Base-by-base conservation (phyloP, 2,113 vertebrate genomes). In the Vanacampus margaritifer region DNA sequence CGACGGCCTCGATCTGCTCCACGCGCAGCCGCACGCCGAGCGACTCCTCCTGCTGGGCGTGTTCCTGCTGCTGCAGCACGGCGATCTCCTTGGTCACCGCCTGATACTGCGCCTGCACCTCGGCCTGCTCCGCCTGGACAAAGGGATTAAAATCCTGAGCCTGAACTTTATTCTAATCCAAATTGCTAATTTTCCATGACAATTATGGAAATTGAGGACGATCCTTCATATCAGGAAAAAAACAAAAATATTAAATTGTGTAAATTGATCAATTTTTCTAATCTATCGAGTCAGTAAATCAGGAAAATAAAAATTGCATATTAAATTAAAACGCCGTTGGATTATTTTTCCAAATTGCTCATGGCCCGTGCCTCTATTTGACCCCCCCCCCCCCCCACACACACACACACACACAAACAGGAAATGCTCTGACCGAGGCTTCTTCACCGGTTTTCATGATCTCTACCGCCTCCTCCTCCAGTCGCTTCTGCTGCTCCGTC, bases 11-110 rank as follows among this genome's bases (percentile, higher is more conserved):
- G 0, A 96, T 90, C 67, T 98, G 95, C 71, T 99, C 95, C 1
- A 98, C 89, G 81, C 93, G 93, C 67, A 99, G 91, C 50, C 93
- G 94, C 58, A 99, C 90, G 19, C 80, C 94, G 24, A 99, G 92
- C 19, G 94, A 94, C 71, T 96, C 94, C 78, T 93, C 94, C 62
- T 95, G 94, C 76, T 98, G 91, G 0, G 79, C 84, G 5, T 96
- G 93, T 59, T 99, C 95, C 69, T 93, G 90, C 50, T 95, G 92
- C 71, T 91, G 92, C 67, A 98, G 86, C 0, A 61, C 65, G 86
- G 93, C 94, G 1, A 99, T 92, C 78, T 95, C 91, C 76, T 94
- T 85, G 48, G 94, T 65, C 35, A 96, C 88, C 21, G 24, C 57
- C 10, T 86, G 88, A 73, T 94, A 89, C 79, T 95, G 89, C 83